A percentile compares a stretch with the other conserved stretches of the same genome.
Evolutionary conservation across 2,888 invertebrate species (phyloP).

Genomic region (Drosophila hamatofila): DNA sequence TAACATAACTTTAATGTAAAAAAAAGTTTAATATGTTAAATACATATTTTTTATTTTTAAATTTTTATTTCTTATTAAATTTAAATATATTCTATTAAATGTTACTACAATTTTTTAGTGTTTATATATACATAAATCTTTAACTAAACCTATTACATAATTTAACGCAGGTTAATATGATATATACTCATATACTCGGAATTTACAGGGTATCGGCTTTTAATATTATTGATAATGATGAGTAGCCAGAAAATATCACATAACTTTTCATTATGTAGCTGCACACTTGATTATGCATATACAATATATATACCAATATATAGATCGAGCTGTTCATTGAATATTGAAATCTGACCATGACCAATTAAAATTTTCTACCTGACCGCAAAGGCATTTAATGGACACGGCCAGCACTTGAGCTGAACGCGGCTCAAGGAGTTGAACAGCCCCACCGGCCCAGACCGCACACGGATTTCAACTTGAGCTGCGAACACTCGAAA

Average conservation of each 20-base stretch:
- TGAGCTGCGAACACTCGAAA: not conserved
- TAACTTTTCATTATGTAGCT: slow-evolving; percentile 54
- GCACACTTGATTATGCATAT: slow-evolving; percentile 44
- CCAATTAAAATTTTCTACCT: slow-evolving; percentile 72
- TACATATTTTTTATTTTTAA: too few species aligned
- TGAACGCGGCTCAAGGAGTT: slow-evolving; percentile 31
- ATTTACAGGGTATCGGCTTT: slow-evolving; percentile 10
- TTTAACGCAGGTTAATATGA: too few species aligned
- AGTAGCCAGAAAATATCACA: slow-evolving; percentile 69
- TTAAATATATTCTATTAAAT: too few species aligned
- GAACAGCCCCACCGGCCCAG: not conserved
- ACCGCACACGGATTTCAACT: slow-evolving; percentile 43
- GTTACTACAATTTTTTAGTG: too few species aligned
- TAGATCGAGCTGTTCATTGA: slow-evolving; percentile 10
- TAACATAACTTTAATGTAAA: too few species aligned
- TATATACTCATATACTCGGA: too few species aligned
- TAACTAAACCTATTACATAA: too few species aligned
- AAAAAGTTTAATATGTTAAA: too few species aligned
- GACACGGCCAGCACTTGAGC: slow-evolving; percentile 31
- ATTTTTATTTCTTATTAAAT: too few species aligned
- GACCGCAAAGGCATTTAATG: slow-evolving; percentile 42
- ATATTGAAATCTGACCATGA: slow-evolving; percentile 56
- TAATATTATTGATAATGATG: slow-evolving; percentile 51
- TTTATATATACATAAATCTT: too few species aligned
- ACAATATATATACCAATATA: slow-evolving; percentile 14